Evolutionary conservation across 1,140 invertebrate genomes (phyloP).

Genomic region (Pseudachorutes palmiensis): DNA sequence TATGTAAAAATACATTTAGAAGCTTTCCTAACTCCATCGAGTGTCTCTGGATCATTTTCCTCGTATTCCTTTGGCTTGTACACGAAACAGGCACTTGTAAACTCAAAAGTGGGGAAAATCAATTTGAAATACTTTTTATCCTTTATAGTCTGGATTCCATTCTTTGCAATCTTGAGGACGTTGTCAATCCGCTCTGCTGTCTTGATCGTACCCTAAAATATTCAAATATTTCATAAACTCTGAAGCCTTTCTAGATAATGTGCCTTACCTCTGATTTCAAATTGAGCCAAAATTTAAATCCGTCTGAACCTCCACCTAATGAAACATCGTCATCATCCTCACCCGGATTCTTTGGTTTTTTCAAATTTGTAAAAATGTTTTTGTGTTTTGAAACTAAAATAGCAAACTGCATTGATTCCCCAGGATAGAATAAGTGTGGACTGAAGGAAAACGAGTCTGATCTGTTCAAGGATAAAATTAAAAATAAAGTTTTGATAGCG

Average conservation of each 20-base stretch:
- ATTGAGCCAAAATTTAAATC: constrained; percentile 1
- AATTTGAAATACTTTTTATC: neutral
- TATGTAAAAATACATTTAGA: neutral
- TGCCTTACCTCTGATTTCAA: neutral
- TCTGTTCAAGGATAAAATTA: neutral
- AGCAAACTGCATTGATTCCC: neutral
- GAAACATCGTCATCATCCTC: neutral
- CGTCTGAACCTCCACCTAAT: neutral
- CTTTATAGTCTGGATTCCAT: neutral
- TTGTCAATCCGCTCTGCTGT: neutral
- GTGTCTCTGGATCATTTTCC: neutral
- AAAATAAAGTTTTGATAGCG: neutral
- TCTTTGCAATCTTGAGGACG: neutral
- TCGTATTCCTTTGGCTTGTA: neutral
- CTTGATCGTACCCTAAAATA: neutral
- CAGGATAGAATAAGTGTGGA: neutral
- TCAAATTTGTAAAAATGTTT: constrained; percentile 12
- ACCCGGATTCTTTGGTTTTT: neutral
- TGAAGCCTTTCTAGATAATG: neutral
- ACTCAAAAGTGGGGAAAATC: neutral
- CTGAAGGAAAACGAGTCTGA: constrained; percentile 10
- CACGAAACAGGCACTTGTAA: neutral
- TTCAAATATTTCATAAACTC: neutral
- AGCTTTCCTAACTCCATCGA: neutral
- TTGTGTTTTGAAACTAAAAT: constrained; percentile 1